Evolutionary conservation across 2,888 invertebrate genomes (phyloP), one percentile per base, ranked within the genome.

Genomic region (Brachylomia viminalis): DNA sequence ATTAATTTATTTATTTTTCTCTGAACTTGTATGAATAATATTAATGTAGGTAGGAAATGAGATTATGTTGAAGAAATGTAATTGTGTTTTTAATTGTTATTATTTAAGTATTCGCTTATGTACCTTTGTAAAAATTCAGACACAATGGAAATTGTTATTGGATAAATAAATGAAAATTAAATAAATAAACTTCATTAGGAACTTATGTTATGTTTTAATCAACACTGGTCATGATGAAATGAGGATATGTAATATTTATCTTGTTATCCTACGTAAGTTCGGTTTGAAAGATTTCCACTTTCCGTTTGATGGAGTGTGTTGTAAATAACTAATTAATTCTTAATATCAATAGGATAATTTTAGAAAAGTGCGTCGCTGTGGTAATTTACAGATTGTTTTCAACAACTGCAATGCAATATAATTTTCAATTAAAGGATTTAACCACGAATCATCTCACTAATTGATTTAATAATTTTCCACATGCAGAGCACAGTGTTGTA

Each of bases 141-240:
- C n/a, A n/a, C n/a, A n/a, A n/a, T n/a, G n/a, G n/a, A n/a, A n/a
- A n/a, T n/a, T n/a, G n/a, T n/a, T n/a, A n/a, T n/a, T n/a, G n/a
- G n/a, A n/a, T n/a, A n/a, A n/a, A n/a, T n/a, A n/a, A n/a, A n/a
- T n/a, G n/a, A n/a, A n/a, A n/a, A n/a, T n/a, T n/a, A n/a, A n/a
- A n/a, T n/a, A n/a, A n/a, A 10, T 74, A 42, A 66, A 59, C 13
- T 27, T 68, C 45, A 42, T 76, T 64, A 33, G 17, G 33, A 23
- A 23, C 15, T 20, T 49, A 59, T 75, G 10, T 59, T 67, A 58
- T 42, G 23, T 42, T 76, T 67, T 33, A 42, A 68, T 75, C 27
- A 15, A 47, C 33, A 15, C 38, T 76, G 27, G 27, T 47, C 47
- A 30, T 23, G 33, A 42, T 77, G 61, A 62, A 54, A 61, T 52